Base-by-base conservation (phyloP, 1,140 invertebrate species). In the Sinonovacula constricta region DNA sequence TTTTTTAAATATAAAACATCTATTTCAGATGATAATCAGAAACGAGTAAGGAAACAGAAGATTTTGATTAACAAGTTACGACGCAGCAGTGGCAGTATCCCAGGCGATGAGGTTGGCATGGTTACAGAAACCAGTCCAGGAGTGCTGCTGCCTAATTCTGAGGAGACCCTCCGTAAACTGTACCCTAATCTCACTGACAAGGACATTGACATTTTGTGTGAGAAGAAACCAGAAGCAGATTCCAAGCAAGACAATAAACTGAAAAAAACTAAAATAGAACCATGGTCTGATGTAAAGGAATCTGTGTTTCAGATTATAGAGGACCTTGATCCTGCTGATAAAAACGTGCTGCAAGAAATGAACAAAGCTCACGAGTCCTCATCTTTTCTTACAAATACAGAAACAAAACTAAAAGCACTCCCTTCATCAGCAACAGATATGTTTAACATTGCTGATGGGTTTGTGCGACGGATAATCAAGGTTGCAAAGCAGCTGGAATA, bases 41-140 rank as follows among this genome's bases (percentile, higher is more conserved):
- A 98, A 88, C 93, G 95, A 12, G 92, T 95, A 31, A 98, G 99
- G 85, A 93, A 96, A 70, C 93, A 95, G 67, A 98, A 98, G 91
- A 97, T 98, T 69, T 95, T 97, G 87, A 94, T 95, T 84, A 99
- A 99, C 87, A 93, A 96, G 68, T 93, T 94, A 45, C 82, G 86
- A 12, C 82, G 87, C 33, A 82, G 86, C 70, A 87, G 88, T 1
- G 80, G 84, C 22, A 70, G 74, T 22, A 26, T 85, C 22, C 81
- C 85, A 18, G 81, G 82, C 1, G 83, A 88, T 39, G 87, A 88
- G 18, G 82, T 79, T 0, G 84, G 83, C 57, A 68, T 81, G 30
- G 80, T 68, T 10, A 81, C 86, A 0, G 12, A 57, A 0, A 36
- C 67, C 49, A 30, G 62, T 54, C 24, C 28, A 3, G 22, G 24